Evolutionary conservation across 2,888 invertebrate genomes (phyloP), one percentile per base, ranked within the genome.

Genomic region (Suillia variegata): DNA sequence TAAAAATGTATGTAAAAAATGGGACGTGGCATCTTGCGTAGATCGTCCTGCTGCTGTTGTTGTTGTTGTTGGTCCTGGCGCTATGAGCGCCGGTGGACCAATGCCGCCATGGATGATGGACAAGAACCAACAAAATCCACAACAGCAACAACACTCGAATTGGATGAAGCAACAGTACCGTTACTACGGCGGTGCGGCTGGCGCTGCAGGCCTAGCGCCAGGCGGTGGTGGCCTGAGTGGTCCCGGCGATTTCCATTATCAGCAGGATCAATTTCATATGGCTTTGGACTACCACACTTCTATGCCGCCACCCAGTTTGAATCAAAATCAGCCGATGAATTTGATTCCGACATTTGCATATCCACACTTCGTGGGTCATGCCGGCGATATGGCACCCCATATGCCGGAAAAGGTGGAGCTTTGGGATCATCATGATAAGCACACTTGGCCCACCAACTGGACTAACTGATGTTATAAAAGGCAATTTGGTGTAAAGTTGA

Each of bases 371-470:
- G 73, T 76, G 61, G 75, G 77, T 6, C 75, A 73, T 45, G 67
- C 74, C n/a, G 71, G 72, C 34, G 76, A 78, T 54, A 74, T 77
- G 63, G 56, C 71, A 15, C 76, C 74, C 31, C 77, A 74, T 56
- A 73, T 81, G 71, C 75, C 79, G 24, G 81, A 81, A 20, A 81
- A 81, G 67, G 74, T 79, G 58, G 82, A 82, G 66, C 70, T 72
- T 59, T 82, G 82, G 82, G 82, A 82, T 68, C 82, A 81, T 68
- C 80, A 80, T 63, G 82, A 82, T 56, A 82, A 82, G 61, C 81
- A 81, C 68, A 77, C 81, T 50, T 82, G 82, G 82, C 74, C 81
- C 58, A 76, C 80, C 54, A 80, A 80, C 62, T 79, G 78, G 78
- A 75, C 73, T 57, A 78, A 78, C 62, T 78, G 73, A 78, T 75